Conservation (phyloP, 2,797 vertebrate genomes). For the Podarcis lilfordi region DNA sequence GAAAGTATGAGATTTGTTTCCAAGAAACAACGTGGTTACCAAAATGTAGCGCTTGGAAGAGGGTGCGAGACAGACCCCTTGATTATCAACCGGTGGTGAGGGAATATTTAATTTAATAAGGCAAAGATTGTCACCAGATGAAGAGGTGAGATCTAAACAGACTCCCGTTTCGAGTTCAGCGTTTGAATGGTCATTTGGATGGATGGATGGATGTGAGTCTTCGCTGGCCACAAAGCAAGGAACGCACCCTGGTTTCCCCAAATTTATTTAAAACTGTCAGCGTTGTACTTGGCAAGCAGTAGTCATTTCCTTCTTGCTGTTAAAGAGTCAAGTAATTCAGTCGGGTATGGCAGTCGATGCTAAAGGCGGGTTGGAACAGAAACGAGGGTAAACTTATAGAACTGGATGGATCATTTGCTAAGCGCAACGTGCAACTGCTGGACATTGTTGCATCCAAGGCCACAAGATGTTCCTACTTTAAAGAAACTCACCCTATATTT, state of each 20-base stretch:
- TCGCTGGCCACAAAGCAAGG: neutral
- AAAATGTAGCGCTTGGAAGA: neutral
- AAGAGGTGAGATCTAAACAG: neutral
- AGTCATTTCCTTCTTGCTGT: too few relatives aligned
- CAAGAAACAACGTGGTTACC: neutral
- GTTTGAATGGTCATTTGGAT: neutral
- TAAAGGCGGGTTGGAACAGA: neutral
- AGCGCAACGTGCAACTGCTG: neutral
- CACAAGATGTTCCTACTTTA: too few relatives aligned
- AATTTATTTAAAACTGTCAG: neutral
- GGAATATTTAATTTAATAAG: neutral
- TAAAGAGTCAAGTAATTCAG: neutral
- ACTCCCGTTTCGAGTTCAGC: neutral
- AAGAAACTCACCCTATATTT: neutral
- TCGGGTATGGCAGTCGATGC: too few relatives aligned
- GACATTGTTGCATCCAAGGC: neutral
- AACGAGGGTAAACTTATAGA: neutral
- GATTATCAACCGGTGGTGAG: neutral
- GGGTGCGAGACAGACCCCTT: neutral
- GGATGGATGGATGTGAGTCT: neutral
- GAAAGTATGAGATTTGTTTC: neutral
- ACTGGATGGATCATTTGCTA: neutral
- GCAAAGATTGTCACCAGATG: neutral
- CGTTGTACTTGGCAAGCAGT: neutral
- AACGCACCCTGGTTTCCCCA: neutral